These are phyloP conservation scores for Epizoanthus ramosus DNA, from an alignment of 92 coral and sea anemone genomes.

Conservation along the genomic window DNA sequence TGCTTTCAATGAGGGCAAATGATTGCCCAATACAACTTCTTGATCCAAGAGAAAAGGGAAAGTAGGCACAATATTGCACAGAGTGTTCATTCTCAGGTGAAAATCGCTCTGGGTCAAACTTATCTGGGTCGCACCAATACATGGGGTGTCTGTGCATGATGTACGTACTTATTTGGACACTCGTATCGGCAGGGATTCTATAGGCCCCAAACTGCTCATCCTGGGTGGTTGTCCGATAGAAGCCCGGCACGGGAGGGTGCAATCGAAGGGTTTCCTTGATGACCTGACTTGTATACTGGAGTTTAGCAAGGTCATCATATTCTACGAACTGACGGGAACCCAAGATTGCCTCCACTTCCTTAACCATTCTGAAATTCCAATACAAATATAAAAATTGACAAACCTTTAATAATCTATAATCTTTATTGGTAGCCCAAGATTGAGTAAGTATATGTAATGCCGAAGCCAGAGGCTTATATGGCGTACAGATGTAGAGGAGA, in stretches of 20 bases:
- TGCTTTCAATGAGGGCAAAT: conserved; percentile 49
- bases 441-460: too few species aligned
- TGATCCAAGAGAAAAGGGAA: conserved; percentile 55
- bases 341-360: conserved; percentile 65
- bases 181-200: conserved; percentile 68
- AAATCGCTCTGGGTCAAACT: conserved; percentile 80
- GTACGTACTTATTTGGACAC: conserved; percentile 61
- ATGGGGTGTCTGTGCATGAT: conserved; percentile 62
- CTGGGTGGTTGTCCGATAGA: conserved; percentile 51
- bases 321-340: conserved; percentile 50
- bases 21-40: conserved; percentile 50
- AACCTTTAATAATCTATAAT: too few species aligned
- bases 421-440: too few species aligned
- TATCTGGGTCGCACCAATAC: conserved; percentile 71
- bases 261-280: conserved; percentile 84
- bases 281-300: conserved; percentile 56
- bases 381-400: too few species aligned
- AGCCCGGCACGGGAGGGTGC: conserved; percentile 72
- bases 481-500: too few species aligned
- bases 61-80: neutral
- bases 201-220: conserved; percentile 59
- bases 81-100: conserved; percentile 18
- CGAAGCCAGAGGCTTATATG: too few species aligned
- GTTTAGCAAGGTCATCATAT: conserved; percentile 61
- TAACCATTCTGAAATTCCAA: conserved; percentile 48